A percentile compares a stretch with the other conserved stretches of the same genome.
These are phyloP conservation scores for Scaptomyza montana DNA, from an alignment of 1,140 invertebrate species.

Conservation along the genomic window DNA sequence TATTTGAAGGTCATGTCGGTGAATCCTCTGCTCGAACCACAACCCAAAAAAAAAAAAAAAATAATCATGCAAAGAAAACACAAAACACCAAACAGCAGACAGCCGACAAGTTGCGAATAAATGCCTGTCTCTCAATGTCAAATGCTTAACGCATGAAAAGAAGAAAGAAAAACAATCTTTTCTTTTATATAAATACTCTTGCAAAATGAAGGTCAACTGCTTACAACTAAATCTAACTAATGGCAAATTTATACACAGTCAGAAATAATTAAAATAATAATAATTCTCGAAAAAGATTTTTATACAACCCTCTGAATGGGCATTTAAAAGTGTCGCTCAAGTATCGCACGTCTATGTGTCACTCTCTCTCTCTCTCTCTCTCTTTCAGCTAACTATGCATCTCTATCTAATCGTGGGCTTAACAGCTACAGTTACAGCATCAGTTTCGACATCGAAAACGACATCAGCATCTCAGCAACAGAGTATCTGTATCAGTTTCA, in stretches of 20 bases:
- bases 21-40: constrained; percentile 30
- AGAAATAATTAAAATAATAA: no score
- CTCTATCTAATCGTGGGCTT: constrained; percentile 27
- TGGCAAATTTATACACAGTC: no score
- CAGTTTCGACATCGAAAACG: no score
- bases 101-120: constrained; percentile 43
- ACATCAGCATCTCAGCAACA: not conserved
- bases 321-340: constrained; percentile 42
- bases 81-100: not conserved
- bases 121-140: constrained; percentile 51
- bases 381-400: constrained; percentile 15
- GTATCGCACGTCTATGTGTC: constrained; percentile 25
- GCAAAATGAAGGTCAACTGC: not conserved
- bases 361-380: not conserved
- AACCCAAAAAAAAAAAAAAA: not conserved
- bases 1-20: constrained; percentile 52
- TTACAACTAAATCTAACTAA: no score
- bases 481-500: not conserved
- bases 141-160: constrained; percentile 17
- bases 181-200: not conserved
- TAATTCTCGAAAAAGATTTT: no score
- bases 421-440: constrained; percentile 38
- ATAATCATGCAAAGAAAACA: not conserved
- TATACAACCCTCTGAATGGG: not conserved
- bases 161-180: constrained; percentile 3